Evolutionary conservation across 2,797 vertebrate species (phyloP).

Genomic region (Ctenopoma kingsleyae): DNA sequence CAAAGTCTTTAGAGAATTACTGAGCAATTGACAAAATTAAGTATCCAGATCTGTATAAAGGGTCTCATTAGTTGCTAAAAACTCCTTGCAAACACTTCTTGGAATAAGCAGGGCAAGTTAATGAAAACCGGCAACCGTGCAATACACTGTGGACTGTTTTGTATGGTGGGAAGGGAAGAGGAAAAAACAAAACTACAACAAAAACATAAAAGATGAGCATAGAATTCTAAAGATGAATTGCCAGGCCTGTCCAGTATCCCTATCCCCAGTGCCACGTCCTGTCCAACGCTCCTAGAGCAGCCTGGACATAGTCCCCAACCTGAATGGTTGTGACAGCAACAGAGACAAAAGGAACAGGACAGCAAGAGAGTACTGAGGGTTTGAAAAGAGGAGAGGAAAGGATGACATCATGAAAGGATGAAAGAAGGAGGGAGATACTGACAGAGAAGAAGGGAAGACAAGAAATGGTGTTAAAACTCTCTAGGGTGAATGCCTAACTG

Average conservation of each 20-base stretch:
- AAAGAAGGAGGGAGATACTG: constrained; percentile 31
- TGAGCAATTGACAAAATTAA: constrained; percentile 13
- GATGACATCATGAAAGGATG: constrained; percentile 9
- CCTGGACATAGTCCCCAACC: constrained; percentile 56
- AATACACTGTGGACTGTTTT: constrained; percentile 15
- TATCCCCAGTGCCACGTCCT: constrained; percentile 60
- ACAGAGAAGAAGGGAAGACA: constrained; percentile 44
- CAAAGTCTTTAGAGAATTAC: background rate
- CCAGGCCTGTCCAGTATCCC: constrained; percentile 43
- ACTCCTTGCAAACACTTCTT: constrained; percentile 13
- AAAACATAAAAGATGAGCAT: constrained; percentile 26
- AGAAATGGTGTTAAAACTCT: constrained; percentile 44
- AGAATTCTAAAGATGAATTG: constrained; percentile 45
- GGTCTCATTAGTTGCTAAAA: constrained; percentile 1
- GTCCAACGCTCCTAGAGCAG: constrained; percentile 60
- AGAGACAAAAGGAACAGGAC: constrained; percentile 63
- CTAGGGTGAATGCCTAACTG: constrained; percentile 33
- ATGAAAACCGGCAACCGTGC: constrained; percentile 24
- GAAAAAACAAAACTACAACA: constrained; percentile 23
- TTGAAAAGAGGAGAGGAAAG: constrained; percentile 11
- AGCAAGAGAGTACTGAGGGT: constrained; percentile 29
- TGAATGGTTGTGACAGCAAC: constrained; percentile 73
- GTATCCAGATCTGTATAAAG: background rate
- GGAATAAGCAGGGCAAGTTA: constrained; percentile 8
- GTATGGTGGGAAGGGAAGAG: background rate